Base-by-base conservation (phyloP, 2,888 invertebrate species). In the Lithophane leautieri region DNA sequence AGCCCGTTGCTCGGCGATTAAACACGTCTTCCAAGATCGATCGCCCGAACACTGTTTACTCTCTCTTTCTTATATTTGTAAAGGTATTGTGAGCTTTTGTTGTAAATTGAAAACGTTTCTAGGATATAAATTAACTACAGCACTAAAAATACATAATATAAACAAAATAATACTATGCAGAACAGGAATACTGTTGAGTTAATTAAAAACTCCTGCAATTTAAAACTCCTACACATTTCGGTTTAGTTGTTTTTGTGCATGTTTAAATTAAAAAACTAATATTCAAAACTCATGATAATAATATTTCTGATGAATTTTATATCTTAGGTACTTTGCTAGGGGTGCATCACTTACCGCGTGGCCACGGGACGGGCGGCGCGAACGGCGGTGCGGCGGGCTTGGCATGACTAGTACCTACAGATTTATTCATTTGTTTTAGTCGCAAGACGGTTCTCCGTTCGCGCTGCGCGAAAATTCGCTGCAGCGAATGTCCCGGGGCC, bases 1-100 rank as follows among this genome's bases (percentile, higher is more conserved):
- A 77, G 81, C 84, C 83, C 87, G 92, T 92, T 92, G 92, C 91
- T 87, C 86, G 87, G 91, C 91, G 94, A 93, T 94, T 93, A 93
- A 92, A 92, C 92, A 92, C 90, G 89, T 90, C 91, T 90, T 87
- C 72, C 28, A 88, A 91, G 90, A 92, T 92, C 90, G 92, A 92
- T 92, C 86, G 89, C 75, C 71, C 79, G 79, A 85, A 80, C 84
- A 74, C 73, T 87, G 85, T 91, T 89, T 88, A 82, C 83, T 72
- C 9, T 83, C 58, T 79, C 85, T 77, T 83, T 88, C 83, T 86
- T 86, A 83, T 84, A 81, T 86, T 74, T 80, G 82, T 66, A 78
- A 85, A 83, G 82, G 82, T 78, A 77, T 81, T 73, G 76, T 65
- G 60, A 79, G 52, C 25, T 54, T 71, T 82, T 82, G 81, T 82